Evolutionary conservation across 2,113 vertebrate species (phyloP), one percentile per base, ranked within the genome.

Genomic region (Hyaena hyaena): DNA sequence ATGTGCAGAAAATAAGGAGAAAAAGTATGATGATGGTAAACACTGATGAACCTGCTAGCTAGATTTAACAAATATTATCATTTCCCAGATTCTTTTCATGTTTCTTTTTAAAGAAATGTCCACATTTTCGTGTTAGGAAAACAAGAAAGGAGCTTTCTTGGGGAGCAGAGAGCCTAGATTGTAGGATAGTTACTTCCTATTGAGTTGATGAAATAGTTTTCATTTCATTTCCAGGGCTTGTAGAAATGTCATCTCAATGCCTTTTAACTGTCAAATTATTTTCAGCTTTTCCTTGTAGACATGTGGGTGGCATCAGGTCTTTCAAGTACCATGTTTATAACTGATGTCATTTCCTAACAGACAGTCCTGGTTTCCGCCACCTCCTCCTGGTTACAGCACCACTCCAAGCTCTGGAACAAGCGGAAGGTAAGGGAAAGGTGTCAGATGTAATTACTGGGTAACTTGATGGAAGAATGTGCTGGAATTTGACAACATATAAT

Each of bases 341-440:
- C 10, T 6, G 10, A 12, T 98, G 10, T 97, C 93, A 63, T 96
- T 96, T 94, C 63, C 98, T 91, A 66, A 94, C 96, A 99, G 99
- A 76, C 98, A 99, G 74, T 99, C 99, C 87, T 99, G 99, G 99
- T 98, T 99, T 96, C 99, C 99, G 23, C 99, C 99, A 0, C 92
- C 97, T 0, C 98, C 98, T 98, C 97, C 97, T 0, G 97, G 98
- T 9, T 97, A 87, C 76, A 98, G 89, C 19, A 76, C 82, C 39
- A 39, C 26, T 0, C 85, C 96, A 61, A 97, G 97, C 83, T 31
- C 94, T 7, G 92, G 39, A 69, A 93, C 98, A 93, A 97, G 28
- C 24, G 97, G 98, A 97, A 12, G n/a, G 99, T 99, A 98, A 45
- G 98, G 73, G 74, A 17, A 87, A 28, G 7, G 6, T 58, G 53